Evolutionary conservation across 1,140 invertebrate species (phyloP), one percentile per base, ranked within the genome.

Genomic region (Drosophila biarmipes): DNA sequence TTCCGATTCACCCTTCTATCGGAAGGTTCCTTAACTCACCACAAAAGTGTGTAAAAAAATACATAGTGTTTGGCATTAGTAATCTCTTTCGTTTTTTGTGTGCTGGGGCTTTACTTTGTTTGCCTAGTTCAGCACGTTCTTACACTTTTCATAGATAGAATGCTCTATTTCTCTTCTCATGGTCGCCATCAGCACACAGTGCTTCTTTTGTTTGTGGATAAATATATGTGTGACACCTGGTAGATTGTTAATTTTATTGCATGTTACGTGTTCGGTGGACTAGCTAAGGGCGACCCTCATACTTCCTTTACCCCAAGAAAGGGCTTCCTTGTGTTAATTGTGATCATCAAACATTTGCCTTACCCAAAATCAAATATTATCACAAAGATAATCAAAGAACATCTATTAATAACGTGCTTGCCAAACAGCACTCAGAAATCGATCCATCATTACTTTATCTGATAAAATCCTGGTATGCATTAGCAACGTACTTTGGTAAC

Each of bases 121-220:
- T 62, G 37, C 15, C 24, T 21, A 56, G 15, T 56, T 27, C 54
- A 59, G 55, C 59, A 67, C 58, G 63, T 67, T 51, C 59, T 35
- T 63, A 15, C 61, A 45, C 55, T 24, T 24, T 24, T 24, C 61
- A 15, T 40, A 10, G 59, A 64, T 64, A 58, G 45, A 49, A 58
- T 19, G 63, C 45, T 64, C 63, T 67, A 58, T 21, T 64, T 64
- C 37, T 34, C 40, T 64, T 52, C 59, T 43, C 59, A 34, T 52
- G 35, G 58, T 10, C 43, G 59, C 21, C 51, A 58, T 64, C 59
- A 12, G 7, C 12, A n/a, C 51, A 66, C 58, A 38, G 24, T 17
- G 42, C 17, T 31, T 34, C 27, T 38, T 24, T 63, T 67, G 63
- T 64, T 61, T 19, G 34, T 58, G n/a, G 19, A 38, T 31, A 38